Conservation (phyloP, 2,113 vertebrate genomes). For the Diadophis punctatus region DNA sequence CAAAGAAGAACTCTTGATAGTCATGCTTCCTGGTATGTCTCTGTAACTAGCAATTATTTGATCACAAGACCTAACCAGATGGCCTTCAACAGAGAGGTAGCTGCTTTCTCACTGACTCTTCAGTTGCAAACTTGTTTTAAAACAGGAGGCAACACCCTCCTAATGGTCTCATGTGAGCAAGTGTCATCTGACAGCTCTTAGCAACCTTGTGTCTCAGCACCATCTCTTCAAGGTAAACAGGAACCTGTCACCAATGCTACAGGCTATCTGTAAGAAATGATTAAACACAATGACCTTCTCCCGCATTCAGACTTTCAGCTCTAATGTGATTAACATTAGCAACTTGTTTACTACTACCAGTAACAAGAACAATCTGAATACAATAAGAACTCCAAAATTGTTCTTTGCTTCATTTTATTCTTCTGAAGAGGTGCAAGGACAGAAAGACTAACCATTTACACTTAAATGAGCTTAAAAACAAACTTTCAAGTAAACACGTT, state of each 20-base stretch:
- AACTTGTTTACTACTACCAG: not conserved
- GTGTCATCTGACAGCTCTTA: constrained; percentile 73
- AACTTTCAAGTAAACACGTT: not conserved
- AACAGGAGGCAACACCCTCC: constrained; percentile 72
- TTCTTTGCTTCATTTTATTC: not conserved
- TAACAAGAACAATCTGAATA: not conserved
- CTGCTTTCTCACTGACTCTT: constrained; percentile 64
- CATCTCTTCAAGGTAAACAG: constrained; percentile 44
- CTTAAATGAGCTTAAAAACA: not conserved
- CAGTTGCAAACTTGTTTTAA: constrained; percentile 72
- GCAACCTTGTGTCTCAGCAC: constrained; percentile 61
- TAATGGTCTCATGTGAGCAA: constrained; percentile 76
- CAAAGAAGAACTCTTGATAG: constrained; percentile 64
- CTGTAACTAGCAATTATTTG: constrained; percentile 64
- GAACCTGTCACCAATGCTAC: constrained; percentile 50
- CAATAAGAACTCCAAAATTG: not conserved
- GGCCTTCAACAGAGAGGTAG: constrained; percentile 58
- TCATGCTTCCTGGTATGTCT: constrained; percentile 57
- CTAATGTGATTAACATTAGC: constrained; percentile 15
- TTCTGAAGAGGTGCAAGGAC: not conserved
- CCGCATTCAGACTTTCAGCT: not conserved
- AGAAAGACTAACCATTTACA: not conserved
- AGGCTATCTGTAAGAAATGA: constrained; percentile 40
- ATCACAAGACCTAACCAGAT: constrained; percentile 74
- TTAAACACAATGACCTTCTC: constrained; percentile 18